Base-by-base conservation (phyloP, 2,888 invertebrate species). In the Stramonita haemastoma region DNA sequence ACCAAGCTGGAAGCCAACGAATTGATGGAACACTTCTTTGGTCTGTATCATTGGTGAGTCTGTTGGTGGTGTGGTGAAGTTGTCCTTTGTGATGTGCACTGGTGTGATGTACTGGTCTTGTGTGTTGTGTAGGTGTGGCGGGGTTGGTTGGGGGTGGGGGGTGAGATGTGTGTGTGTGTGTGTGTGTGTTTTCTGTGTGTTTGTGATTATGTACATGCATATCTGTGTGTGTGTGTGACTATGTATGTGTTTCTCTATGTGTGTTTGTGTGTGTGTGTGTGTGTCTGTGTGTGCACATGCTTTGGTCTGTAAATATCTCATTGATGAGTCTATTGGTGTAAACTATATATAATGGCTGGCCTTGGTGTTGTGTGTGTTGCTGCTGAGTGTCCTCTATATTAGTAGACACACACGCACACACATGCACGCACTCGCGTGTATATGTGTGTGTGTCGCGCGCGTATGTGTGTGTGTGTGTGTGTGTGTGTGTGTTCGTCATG, bases 21-120 rank as follows among this genome's bases (percentile, higher is more conserved):
- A 66, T 87, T 91, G 32, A 91, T 91, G 91, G 91, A 91, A 70
- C 91, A 91, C 89, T 91, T 91, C 85, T 91, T 91, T 90, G 89
- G 90, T 34, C 86, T 91, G 34, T 90, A 91, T 85, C 87, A 90
- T 60, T 91, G 91, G 77, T 83, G 81, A 83, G 81, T 83, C 26
- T 83, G 81, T 83, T 36, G 36, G 81, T 46, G 46, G 46, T 46
- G 46, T 46, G 15, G n/a, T n/a, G 15, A 32, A 32, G 8, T 79
- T 32, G 77, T 79, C 11, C n/a, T n/a, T 79, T 17, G 26, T 83
- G 81, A 15, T 34, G 32, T 79, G 79, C 11, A 32, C 11, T 29
- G 8, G 79, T 79, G 34, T 79, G 2, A 2, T 32, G 32, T 15
- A 19, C 60, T 60, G 60, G 19, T 60, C 19, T 60, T 13, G 60